Conservation (phyloP, 2,888 invertebrate genomes). For the Pterobdella sp. region DNA sequence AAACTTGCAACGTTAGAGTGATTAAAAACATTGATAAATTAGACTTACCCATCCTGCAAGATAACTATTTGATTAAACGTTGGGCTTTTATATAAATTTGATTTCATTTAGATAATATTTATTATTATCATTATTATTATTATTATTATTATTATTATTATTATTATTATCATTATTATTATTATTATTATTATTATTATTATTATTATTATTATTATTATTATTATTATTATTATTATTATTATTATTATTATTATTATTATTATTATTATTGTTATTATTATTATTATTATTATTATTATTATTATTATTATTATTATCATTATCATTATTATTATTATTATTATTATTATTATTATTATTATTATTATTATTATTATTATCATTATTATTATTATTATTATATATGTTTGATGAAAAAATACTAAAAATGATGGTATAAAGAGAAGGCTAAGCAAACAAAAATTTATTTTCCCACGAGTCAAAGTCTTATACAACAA, state of each 20-base stretch:
- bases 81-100: not conserved
- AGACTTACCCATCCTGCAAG: not conserved
- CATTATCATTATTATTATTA: slow-evolving; percentile 15
- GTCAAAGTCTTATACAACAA: too few species aligned
- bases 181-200: too few species aligned
- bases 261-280: slow-evolving; percentile 16
- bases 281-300: slow-evolving; percentile 18
- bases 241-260: slow-evolving; percentile 16
- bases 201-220: not conserved
- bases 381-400: not conserved
- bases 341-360: not conserved
- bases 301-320: slow-evolving; percentile 18
- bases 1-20: not conserved
- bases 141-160: slow-evolving; percentile 16
- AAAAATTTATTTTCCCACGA: too few species aligned
- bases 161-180: slow-evolving; percentile 25
- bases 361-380: slow-evolving; percentile 10
- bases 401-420: too few species aligned
- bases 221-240: not conserved
- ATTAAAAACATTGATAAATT: not conserved
- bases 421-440: too few species aligned
- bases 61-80: too few species aligned
- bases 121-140: slow-evolving; percentile 27
- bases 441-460: too few species aligned
- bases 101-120: slow-evolving; percentile 12